Base-by-base conservation (phyloP, 2,888 invertebrate genomes). In the Drosophila paracracens region DNA sequence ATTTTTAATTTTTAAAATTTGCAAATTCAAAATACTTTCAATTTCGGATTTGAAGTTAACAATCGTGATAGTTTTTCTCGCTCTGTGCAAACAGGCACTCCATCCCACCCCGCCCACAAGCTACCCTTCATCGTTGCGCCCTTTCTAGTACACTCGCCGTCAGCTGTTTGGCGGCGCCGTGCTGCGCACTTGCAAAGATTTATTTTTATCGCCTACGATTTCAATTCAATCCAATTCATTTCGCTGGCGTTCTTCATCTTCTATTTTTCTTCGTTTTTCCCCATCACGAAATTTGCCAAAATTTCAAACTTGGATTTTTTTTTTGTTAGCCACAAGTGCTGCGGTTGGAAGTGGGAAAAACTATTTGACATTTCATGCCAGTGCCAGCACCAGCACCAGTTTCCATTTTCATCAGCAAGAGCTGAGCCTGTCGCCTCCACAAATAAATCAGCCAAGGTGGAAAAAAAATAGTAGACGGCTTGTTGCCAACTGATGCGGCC, bases 171-270 rank as follows among this genome's bases (percentile, higher is more conserved):
- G 79, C 72, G 81, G 74, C 83, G 86, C 77, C 81, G 73, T 79
- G 78, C 81, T 81, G 85, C 79, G 81, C 88, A 81, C 83, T 84
- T 79, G 82, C 88, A 84, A 81, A 91, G 92, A 91, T 91, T 92
- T 92, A 92, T 92, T 92, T 92, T 92, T 91, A 92, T 92, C 91
- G 92, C 83, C 89, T 87, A 82, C 83, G 81, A 91, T 91, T 86
- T 89, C 88, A 81, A 88, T 91, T 90, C 91, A 89, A 87, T 87
- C 79, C 89, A 87, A 89, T 87, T 84, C 89, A 87, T 89, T 87
- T 89, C 71, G 58, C 71, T 63, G 52, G 57, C 54, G 25, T 50
- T 66, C 36, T 57, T 33, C 33, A 10, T 33, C 11, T 33, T 74
- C 65, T 51, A 60, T 38, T 40, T 68, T 38, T 38, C 25, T 40